Base-by-base conservation (phyloP, 1,140 invertebrate species). In the Nasonia longicornis region DNA sequence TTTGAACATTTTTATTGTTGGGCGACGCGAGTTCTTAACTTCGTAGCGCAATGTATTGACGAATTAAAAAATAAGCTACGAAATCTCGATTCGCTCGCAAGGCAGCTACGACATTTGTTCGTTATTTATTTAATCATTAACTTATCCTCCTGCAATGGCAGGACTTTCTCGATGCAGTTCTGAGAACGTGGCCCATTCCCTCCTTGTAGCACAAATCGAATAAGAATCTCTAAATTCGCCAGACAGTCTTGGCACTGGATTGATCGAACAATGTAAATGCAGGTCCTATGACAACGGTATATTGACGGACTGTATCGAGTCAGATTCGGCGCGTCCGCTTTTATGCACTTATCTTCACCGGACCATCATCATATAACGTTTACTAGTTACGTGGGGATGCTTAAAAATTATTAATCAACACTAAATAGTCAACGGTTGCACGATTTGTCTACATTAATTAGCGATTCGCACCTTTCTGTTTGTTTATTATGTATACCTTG, bases 101-200 rank as follows among this genome's bases (percentile, higher is more conserved):
- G 77, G 77, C 81, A 82, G 81, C 75, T 78, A 74, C 58, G 81
- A 63, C 22, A 2, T 82, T 82, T 82, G 81, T 82, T 82, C 81
- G 63, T 78, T 74, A 82, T 73, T 66, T 45, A 67, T 48, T 52
- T 20, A 7, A 20, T 58, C 3, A 58, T n/a, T 58, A 20, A 16
- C 20, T 58, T 58, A 58, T 69, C 77, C 42, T 14, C 10, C 45
- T 69, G 29, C 11, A 74, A 38, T 12, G 22, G 14, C 6, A 58
- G 7, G 4, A n/a, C 4, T 20, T n/a, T 16, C 20, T 20, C 14
- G 16, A n/a, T 58, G 16, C 52, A 63, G 31, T 79, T 71, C 71
- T 70, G 64, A 73, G 69, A 82, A 79, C 64, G 12, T 31, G 29
- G 67, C 42, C 52, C n/a, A 52, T 66, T 75, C 16, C 79, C 31